A percentile compares a stretch with the other conserved stretches of the same genome.
phyloP scores from a whole-genome alignment of 2,797 vertebrate genomes.

The Eulemur albifrons region DNA sequence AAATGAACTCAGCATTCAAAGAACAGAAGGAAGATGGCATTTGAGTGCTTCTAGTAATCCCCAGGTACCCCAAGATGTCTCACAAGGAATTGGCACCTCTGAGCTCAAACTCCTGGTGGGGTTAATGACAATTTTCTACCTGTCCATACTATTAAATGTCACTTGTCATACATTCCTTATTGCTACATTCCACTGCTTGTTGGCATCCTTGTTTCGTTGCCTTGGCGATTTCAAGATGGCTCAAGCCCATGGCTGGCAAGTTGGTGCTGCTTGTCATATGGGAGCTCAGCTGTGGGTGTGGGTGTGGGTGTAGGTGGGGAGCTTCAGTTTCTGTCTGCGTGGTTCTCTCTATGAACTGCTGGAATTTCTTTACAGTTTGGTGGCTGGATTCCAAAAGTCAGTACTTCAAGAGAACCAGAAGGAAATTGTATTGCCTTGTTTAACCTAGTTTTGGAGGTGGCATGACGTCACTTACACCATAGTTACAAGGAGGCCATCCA shows the following conservation, averaged over 20 bases:
- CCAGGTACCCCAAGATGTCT: not conserved
- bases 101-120: not conserved
- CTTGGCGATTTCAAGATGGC: slow-evolving; percentile 14
- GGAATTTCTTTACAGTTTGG: not conserved
- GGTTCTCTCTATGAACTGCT: not conserved
- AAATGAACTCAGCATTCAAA: slow-evolving; percentile 5
- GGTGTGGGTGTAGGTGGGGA: not conserved
- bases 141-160: not conserved
- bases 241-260: not conserved
- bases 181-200: not conserved
- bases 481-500: not conserved
- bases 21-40: not conserved
- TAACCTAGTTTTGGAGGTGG: not conserved
- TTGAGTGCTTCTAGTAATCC: not conserved
- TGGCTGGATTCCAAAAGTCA: not conserved
- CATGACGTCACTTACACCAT: not conserved
- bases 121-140: not conserved
- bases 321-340: not conserved
- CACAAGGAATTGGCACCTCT: not conserved
- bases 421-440: not conserved
- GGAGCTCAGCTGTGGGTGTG: not conserved
- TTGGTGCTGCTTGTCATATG: not conserved
- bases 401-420: not conserved
- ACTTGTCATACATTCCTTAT: not conserved
- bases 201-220: slow-evolving; percentile 15